Conservation (phyloP, 1,140 invertebrate species). For the Prorops nasuta region DNA sequence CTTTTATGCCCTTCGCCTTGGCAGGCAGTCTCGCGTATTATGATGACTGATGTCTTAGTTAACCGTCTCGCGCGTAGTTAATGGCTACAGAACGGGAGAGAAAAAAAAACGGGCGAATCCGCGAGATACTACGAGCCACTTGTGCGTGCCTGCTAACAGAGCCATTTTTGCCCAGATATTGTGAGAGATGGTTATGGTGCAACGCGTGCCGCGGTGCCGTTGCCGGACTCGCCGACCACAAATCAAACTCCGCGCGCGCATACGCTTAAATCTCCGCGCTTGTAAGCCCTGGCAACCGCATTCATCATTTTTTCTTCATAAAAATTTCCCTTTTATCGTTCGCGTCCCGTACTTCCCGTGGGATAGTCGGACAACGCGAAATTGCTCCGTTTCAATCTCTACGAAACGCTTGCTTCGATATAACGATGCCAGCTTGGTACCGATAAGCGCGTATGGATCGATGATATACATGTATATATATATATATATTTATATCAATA, state of each 20-base stretch:
- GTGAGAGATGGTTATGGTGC: slow-evolving; percentile 33
- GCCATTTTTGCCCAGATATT: slow-evolving; percentile 24
- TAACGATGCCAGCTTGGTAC: no score
- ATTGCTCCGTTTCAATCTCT: no score
- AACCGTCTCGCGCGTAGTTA: slow-evolving; percentile 24
- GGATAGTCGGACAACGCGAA: no score
- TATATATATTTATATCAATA: no score
- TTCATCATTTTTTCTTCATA: no score
- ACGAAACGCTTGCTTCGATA: no score
- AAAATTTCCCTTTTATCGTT: no score
- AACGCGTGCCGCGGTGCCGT: slow-evolving; percentile 19
- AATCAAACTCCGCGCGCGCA: slow-evolving; percentile 18
- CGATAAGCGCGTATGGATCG: no score
- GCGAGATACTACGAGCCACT: slow-evolving; percentile 26
- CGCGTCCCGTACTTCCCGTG: no score
- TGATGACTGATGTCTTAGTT: slow-evolving; percentile 35
- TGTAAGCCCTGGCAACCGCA: no score
- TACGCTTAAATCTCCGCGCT: no score
- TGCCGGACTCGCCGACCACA: slow-evolving; percentile 14
- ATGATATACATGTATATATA: no score
- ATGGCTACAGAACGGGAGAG: slow-evolving; percentile 15
- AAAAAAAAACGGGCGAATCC: slow-evolving; percentile 17
- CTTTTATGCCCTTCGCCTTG: slow-evolving; percentile 22
- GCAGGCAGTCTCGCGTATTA: slow-evolving; percentile 36
- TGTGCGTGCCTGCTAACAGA: slow-evolving; percentile 10